These are phyloP conservation scores for Prochilodus magdalenae DNA, from an alignment of 2,113 vertebrate genomes.

Conservation along the genomic window DNA sequence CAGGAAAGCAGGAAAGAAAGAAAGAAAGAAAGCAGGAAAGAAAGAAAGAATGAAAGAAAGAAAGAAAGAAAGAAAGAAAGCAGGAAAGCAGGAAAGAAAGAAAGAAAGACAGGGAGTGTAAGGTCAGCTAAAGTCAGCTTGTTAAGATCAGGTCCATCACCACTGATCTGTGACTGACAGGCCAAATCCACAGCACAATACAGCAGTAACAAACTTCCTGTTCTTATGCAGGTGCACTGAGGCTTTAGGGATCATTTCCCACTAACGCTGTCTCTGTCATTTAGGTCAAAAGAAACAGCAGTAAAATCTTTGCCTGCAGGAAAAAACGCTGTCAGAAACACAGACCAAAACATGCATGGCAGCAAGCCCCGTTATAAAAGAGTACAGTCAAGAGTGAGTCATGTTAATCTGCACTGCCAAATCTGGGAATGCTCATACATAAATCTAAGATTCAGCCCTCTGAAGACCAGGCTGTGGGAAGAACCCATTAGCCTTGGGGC, in stretches of 20 bases:
- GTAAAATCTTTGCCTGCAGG: slow-evolving; percentile 11
- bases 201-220: slow-evolving; percentile 17
- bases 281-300: background rate
- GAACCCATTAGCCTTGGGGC: background rate
- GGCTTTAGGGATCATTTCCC: background rate
- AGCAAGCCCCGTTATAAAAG: background rate
- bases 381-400: no score
- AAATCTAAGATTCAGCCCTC: background rate
- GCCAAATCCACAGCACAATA: background rate
- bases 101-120: no score
- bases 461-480: background rate
- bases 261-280: slow-evolving; percentile 8
- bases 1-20: no score
- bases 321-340: background rate
- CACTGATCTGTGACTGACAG: no score
- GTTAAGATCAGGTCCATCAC: no score
- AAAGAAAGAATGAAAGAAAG: no score
- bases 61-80: no score
- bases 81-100: no score
- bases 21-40: no score
- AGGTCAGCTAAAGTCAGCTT: no score
- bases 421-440: background rate
- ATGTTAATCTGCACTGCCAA: background rate
- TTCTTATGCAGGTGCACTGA: slow-evolving; percentile 13
- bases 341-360: background rate